phyloP scores from a whole-genome alignment of 2,888 invertebrate species.

The Masnerella sp. region DNA sequence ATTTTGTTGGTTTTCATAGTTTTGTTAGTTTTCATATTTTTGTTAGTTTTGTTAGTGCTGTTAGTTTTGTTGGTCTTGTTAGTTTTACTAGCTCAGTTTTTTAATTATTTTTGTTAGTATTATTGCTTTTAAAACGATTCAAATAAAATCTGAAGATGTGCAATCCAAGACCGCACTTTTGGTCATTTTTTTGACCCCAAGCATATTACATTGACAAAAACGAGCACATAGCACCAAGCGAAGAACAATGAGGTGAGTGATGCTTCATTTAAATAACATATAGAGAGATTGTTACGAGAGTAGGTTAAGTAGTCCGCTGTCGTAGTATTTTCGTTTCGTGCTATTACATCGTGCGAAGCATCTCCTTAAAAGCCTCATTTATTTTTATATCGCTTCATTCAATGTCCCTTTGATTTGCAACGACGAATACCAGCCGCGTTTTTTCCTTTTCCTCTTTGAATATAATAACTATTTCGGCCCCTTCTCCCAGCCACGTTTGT shows the following conservation, averaged over 20 bases:
- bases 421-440: no score
- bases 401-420: constrained; percentile 18
- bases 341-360: constrained; percentile 44
- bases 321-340: constrained; percentile 53
- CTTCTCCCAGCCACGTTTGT: not conserved
- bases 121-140: no score
- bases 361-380: constrained; percentile 50
- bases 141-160: no score
- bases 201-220: constrained; percentile 12
- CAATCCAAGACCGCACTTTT: no score
- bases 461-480: not conserved
- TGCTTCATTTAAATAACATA: constrained; percentile 56
- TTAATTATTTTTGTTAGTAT: no score
- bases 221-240: constrained; percentile 12
- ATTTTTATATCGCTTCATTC: constrained; percentile 47
- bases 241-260: constrained; percentile 57
- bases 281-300: constrained; percentile 57
- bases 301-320: constrained; percentile 54
- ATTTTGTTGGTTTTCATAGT: no score
- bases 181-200: no score
- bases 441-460: no score
- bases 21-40: no score
- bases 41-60: no score
- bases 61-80: no score
- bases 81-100: no score